Conservation (phyloP, 1,140 invertebrate species). For the Trichonephila inaurata region DNA sequence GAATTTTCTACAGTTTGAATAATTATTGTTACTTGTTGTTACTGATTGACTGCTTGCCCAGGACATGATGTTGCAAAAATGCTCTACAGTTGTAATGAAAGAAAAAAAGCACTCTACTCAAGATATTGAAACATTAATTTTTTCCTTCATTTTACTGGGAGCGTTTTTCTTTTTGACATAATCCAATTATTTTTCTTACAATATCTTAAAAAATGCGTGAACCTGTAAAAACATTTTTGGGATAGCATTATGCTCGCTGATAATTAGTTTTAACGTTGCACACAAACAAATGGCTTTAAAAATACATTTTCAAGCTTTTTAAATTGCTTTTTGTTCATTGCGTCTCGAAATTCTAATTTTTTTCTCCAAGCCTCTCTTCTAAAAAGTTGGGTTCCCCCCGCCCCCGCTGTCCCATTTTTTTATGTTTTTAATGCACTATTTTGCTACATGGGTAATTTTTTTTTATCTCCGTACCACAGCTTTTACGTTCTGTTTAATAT, state of each 20-base stretch:
- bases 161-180: background rate
- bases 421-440: background rate
- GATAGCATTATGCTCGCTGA: conserved; percentile 9
- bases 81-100: background rate
- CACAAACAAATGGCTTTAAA: conserved; percentile 37
- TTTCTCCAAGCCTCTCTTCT: background rate
- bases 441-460: background rate
- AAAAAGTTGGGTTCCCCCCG: background rate
- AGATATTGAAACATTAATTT: background rate
- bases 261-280: conserved; percentile 44
- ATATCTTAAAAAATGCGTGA: background rate
- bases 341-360: background rate
- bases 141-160: conserved; percentile 17
- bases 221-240: background rate
- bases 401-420: no score
- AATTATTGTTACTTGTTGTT: no score
- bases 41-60: no score
- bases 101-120: background rate
- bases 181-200: conserved; percentile 53
- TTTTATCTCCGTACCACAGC: background rate
- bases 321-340: background rate
- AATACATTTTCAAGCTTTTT: conserved; percentile 17
- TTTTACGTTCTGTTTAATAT: background rate
- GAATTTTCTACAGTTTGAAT: no score
- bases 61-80: no score